phyloP scores from a whole-genome alignment of 37 sponge, comb jelly and placozoan genomes.

The Beroe forskalii region DNA sequence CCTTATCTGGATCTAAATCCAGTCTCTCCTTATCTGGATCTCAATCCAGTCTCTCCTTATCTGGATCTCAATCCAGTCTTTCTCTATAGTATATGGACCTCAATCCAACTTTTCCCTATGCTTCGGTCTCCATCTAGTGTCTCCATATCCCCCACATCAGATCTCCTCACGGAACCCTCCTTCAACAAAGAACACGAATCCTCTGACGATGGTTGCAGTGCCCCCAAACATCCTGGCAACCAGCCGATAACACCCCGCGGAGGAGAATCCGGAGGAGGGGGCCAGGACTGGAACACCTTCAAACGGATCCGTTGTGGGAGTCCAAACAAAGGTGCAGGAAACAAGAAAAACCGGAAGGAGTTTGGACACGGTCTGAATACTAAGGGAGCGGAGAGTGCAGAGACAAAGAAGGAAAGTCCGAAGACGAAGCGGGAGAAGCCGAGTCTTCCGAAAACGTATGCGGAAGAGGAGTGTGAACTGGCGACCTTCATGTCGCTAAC shows the following conservation, averaged over 20 bases:
- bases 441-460: not conserved
- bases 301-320: not conserved
- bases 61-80: too few species aligned
- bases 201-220: not conserved
- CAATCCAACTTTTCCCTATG: too few species aligned
- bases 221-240: not conserved
- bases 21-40: too few species aligned
- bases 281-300: not conserved
- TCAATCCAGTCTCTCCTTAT: too few species aligned
- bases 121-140: too few species aligned
- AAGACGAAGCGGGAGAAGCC: not conserved
- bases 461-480: not conserved
- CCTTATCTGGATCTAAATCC: too few species aligned
- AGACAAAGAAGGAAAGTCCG: not conserved
- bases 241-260: not conserved
- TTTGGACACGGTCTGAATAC: not conserved
- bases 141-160: too few species aligned
- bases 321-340: not conserved
- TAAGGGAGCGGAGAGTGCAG: not conserved
- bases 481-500: not conserved
- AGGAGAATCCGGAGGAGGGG: not conserved
- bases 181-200: not conserved
- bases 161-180: not conserved
- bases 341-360: not conserved
- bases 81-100: too few species aligned